Base-by-base conservation (phyloP, 2,113 vertebrate genomes). In the Shinisaurus crocodilurus region DNA sequence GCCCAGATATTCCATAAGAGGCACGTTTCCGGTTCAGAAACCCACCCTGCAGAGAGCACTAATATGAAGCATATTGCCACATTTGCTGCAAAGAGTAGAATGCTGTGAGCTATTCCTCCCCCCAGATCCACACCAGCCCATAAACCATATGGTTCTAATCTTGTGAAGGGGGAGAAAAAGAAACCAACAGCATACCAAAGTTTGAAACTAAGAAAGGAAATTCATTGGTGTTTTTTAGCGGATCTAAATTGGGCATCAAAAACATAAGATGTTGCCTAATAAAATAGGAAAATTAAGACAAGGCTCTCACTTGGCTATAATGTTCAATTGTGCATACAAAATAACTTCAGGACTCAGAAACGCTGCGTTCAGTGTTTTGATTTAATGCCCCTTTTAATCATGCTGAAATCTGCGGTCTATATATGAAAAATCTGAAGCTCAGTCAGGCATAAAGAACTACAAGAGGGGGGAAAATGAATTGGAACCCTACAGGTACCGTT, bases 1-100 rank as follows among this genome's bases (percentile, higher is more conserved):
- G 82, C 82, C 43, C 60, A 92, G 88, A 76, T 72, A 88, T 48
- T 91, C 85, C 88, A 95, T 89, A 95, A 89, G 63, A 94, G 90
- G 91, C 69, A 6, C 8, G 0, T 40, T 83, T 90, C 60, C 13
- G 20, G 91, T 90, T 87, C 94, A 90, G 86, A 87, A 77, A 32
- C 37, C 15, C 18, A 2, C 84, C 90, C 80, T 79, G 0, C 37
- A 87, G 37, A 82, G 32, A 54, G 90, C 93, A 76, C 25, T 65
- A 40, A 40, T 1, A 37, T 82, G 94, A 80, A 5, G 91, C 92
- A 76, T 82, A 89, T 95, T 95, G 94, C 77, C 69, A 57, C 3
- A 79, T 85, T 87, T 85, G 89, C 95, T 92, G 91, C 90, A 94
- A 90, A 92, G 88, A 74, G 29, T 63, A 37, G 60, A 80, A 5